Conservation (phyloP, 2,888 invertebrate genomes). For the Chrysolina americana region DNA sequence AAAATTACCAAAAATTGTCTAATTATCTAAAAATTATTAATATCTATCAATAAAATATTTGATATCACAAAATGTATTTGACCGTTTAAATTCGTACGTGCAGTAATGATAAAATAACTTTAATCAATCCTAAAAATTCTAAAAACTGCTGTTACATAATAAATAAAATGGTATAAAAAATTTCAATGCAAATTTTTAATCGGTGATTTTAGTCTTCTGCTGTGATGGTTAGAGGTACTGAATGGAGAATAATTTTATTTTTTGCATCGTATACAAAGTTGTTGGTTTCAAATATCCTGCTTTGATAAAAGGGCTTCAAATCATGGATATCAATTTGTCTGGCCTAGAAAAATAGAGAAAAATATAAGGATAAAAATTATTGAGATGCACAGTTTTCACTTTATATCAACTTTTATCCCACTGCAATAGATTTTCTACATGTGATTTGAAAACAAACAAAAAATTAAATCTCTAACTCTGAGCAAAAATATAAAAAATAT, state of each 20-base stretch:
- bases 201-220: slow-evolving; percentile 52
- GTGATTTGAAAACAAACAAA: neutral
- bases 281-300: slow-evolving; percentile 90
- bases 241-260: slow-evolving; percentile 89
- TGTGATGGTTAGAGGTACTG: slow-evolving; percentile 74
- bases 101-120: neutral
- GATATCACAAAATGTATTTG: too few relatives aligned
- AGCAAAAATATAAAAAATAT: too few relatives aligned
- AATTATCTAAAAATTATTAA: too few relatives aligned
- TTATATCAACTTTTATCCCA: neutral
- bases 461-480: neutral
- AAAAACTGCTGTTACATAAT: neutral
- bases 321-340: slow-evolving; percentile 92
- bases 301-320: slow-evolving; percentile 91
- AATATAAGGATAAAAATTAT: neutral
- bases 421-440: too few relatives aligned
- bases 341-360: slow-evolving; percentile 74
- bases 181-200: neutral
- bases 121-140: neutral
- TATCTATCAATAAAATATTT: too few relatives aligned
- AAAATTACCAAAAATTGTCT: too few relatives aligned
- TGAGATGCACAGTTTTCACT: too few relatives aligned
- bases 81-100: too few relatives aligned
- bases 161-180: slow-evolving; percentile 17
- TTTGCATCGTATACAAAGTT: slow-evolving; percentile 89